phyloP scores from a whole-genome alignment of 2,888 invertebrate genomes.

The Platycnemis pennipes region DNA sequence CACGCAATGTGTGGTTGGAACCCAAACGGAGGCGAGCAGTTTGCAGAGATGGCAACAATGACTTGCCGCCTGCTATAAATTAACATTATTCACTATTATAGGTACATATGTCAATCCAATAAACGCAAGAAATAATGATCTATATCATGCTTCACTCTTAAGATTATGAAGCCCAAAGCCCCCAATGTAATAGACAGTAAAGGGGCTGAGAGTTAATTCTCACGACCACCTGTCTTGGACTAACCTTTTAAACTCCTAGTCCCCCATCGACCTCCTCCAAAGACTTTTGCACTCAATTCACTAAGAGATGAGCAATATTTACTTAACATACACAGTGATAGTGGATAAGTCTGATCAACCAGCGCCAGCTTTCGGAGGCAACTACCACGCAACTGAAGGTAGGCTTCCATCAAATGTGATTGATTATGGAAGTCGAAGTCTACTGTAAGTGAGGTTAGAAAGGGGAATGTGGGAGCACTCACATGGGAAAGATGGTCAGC shows the following conservation, averaged over 20 bases:
- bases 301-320: slow-evolving; percentile 73
- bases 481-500: slow-evolving; percentile 72
- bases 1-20: slow-evolving; percentile 52
- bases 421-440: slow-evolving; percentile 75
- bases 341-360: slow-evolving; percentile 74
- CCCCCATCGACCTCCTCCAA: slow-evolving; percentile 36
- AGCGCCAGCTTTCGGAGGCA: slow-evolving; percentile 73
- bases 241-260: not conserved
- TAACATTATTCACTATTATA: not conserved
- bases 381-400: slow-evolving; percentile 72
- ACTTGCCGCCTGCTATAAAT: not conserved
- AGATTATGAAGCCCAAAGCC: not conserved
- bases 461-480: slow-evolving; percentile 70
- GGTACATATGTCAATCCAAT: not conserved
- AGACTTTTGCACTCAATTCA: slow-evolving; percentile 74
- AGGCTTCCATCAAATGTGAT: slow-evolving; percentile 72
- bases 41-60: slow-evolving; percentile 56
- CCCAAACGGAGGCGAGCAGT: slow-evolving; percentile 52
- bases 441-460: slow-evolving; percentile 74
- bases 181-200: too few species aligned
- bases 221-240: not conserved
- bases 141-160: not conserved
- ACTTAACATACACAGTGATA: slow-evolving; percentile 73
- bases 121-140: not conserved
- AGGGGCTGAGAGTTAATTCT: not conserved